Conservation (phyloP, 2,113 vertebrate genomes). For the Chrysochloris asiatica region DNA sequence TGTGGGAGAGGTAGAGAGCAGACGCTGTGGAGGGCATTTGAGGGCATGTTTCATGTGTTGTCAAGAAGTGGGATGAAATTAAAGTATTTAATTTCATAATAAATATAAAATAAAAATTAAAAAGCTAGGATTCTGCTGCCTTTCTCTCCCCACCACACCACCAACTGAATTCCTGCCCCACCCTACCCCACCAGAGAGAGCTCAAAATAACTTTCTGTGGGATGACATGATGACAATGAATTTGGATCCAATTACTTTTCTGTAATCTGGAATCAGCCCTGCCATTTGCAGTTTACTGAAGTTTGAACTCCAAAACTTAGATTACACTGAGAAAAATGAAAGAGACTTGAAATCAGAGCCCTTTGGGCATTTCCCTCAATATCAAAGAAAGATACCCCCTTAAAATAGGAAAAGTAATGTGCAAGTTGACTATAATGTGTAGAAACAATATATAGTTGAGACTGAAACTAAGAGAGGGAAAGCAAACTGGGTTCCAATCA, state of each 20-base stretch:
- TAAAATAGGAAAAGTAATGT: background rate
- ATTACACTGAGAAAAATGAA: background rate
- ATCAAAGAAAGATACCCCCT: slow-evolving; percentile 1
- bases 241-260: slow-evolving; percentile 45
- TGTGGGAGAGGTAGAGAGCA: background rate
- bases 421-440: background rate
- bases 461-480: slow-evolving; percentile 6
- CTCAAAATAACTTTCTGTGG: slow-evolving; percentile 57
- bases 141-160: background rate
- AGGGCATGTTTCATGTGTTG: background rate
- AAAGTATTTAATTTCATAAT: too few species aligned
- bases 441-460: background rate
- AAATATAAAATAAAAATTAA: too few species aligned
- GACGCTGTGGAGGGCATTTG: background rate
- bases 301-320: slow-evolving; percentile 31
- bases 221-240: slow-evolving; percentile 46
- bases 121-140: background rate
- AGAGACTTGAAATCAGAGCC: slow-evolving; percentile 59
- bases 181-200: too few species aligned
- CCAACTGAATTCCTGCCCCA: slow-evolving; percentile 30
- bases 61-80: slow-evolving; percentile 51
- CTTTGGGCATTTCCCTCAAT: slow-evolving; percentile 53
- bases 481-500: background rate
- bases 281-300: background rate
- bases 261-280: slow-evolving; percentile 52